Evolutionary conservation across 2,888 invertebrate species (phyloP).

Genomic region (Epinotia demarniana): DNA sequence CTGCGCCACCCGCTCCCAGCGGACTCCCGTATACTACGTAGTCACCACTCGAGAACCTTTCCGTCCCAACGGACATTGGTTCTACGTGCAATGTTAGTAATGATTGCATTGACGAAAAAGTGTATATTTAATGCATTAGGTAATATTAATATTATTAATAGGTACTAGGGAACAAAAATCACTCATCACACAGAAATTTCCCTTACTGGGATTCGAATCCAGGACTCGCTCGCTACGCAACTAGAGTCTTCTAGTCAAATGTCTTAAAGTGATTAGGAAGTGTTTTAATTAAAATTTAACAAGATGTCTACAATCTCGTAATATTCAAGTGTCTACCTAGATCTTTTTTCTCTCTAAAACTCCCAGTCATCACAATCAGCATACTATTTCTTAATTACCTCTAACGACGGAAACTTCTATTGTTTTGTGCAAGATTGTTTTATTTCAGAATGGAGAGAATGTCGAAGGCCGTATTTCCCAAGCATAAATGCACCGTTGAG

Average conservation of each 20-base stretch:
- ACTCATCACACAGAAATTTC: too few relatives aligned
- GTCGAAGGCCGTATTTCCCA: conserved; percentile 35
- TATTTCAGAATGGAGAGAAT: conserved; percentile 35
- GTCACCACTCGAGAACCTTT: too few relatives aligned
- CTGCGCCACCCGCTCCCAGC: too few relatives aligned
- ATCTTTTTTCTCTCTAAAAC: not conserved
- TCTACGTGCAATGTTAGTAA: too few relatives aligned
- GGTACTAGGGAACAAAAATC: too few relatives aligned
- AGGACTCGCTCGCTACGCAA: not conserved
- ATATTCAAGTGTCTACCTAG: not conserved
- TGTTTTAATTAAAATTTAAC: too few relatives aligned
- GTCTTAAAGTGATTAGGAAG: not conserved
- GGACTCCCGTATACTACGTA: too few relatives aligned
- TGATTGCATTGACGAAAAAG: too few relatives aligned
- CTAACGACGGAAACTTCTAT: conserved; percentile 34
- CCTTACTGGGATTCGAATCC: too few relatives aligned
- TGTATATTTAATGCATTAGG: too few relatives aligned
- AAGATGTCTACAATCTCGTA: not conserved
- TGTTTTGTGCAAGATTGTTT: conserved; percentile 39
- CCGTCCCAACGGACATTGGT: too few relatives aligned
- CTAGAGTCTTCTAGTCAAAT: not conserved
- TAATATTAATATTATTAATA: too few relatives aligned
- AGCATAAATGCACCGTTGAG: conserved; percentile 29
- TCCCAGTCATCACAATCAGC: conserved; percentile 12
- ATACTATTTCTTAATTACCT: conserved; percentile 31